These are phyloP conservation scores for Coracias cyanogaster DNA, from an alignment of 2,797 vertebrate genomes.

Conservation along the genomic window DNA sequence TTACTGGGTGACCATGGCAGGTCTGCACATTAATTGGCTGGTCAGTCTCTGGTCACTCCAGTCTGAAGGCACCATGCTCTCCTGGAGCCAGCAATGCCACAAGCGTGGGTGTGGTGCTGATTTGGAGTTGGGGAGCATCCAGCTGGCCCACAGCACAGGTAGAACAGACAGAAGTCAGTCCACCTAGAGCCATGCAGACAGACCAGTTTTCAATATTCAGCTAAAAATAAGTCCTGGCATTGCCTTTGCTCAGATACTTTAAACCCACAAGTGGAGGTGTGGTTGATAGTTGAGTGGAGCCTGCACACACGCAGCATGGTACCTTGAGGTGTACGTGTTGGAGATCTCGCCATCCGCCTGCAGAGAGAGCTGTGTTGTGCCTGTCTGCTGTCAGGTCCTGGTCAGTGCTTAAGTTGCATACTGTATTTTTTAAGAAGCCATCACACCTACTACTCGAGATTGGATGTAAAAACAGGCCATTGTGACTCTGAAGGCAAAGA, in stretches of 20 bases:
- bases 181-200: not conserved
- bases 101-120: accelerated
- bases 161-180: not conserved
- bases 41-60: not conserved
- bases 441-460: not conserved
- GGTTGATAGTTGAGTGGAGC: not conserved
- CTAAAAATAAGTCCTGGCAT: not conserved
- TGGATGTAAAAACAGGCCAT: accelerated
- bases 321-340: not conserved
- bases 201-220: not conserved
- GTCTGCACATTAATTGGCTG: not conserved
- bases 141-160: accelerated
- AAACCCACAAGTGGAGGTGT: not conserved
- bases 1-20: not conserved
- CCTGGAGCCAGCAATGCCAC: not conserved
- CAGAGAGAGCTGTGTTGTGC: not conserved
- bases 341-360: not conserved
- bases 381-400: not conserved
- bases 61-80: not conserved
- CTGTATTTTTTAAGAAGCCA: not conserved
- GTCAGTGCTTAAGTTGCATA: not conserved
- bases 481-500: not conserved
- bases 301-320: accelerated
- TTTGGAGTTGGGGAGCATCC: not conserved
- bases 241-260: not conserved